Evolutionary conservation across 2,797 vertebrate genomes (phyloP).

Genomic region (Alcedo quadribrachys): DNA sequence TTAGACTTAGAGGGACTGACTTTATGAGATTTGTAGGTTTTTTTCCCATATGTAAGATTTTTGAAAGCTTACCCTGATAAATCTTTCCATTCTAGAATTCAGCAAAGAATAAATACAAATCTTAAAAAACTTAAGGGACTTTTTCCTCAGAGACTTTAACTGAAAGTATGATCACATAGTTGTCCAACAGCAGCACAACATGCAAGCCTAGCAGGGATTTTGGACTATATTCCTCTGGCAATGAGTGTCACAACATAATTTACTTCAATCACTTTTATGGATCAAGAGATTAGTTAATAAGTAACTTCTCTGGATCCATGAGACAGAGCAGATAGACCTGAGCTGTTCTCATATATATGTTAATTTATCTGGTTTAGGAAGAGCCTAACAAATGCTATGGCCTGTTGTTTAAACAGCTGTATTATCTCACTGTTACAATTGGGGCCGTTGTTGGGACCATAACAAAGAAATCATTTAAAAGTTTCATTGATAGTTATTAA

Average conservation of each 20-base stretch:
- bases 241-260: neutral
- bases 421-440: neutral
- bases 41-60: neutral
- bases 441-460: accelerated
- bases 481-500: neutral
- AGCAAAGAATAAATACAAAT: neutral
- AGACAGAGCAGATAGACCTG: neutral
- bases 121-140: neutral
- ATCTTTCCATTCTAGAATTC: neutral
- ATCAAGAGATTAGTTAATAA: neutral
- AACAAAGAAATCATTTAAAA: neutral
- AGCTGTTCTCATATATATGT: neutral
- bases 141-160: neutral
- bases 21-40: too few relatives aligned
- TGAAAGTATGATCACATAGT: neutral
- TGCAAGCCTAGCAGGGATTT: neutral
- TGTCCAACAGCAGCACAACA: neutral
- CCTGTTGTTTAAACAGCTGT: neutral
- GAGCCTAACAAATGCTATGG: neutral
- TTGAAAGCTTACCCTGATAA: neutral
- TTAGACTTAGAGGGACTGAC: neutral
- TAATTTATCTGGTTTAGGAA: neutral
- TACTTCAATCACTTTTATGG: neutral
- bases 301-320: neutral
- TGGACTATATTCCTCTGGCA: neutral